A percentile compares a stretch with the other conserved stretches of the same genome.
These are phyloP conservation scores for Caenorhabditis latens DNA, from an alignment of 1,140 invertebrate species.

Conservation along the genomic window DNA sequence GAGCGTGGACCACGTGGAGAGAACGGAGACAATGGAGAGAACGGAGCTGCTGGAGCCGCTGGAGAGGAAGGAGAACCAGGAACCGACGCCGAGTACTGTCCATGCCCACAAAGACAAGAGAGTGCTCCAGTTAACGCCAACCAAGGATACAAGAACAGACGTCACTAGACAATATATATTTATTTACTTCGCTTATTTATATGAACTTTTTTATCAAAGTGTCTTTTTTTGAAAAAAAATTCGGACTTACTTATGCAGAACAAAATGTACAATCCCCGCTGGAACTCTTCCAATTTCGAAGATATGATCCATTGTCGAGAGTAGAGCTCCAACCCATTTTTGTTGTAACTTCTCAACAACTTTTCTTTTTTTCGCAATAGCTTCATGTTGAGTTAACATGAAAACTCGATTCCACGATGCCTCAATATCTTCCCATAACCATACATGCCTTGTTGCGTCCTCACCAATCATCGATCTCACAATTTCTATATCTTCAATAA, in stretches of 20 bases:
- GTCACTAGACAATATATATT: conserved; percentile 27
- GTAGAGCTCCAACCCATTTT: neutral
- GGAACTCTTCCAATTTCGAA: conserved; percentile 48
- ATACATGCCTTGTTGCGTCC: conserved; percentile 5
- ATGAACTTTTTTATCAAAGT: neutral
- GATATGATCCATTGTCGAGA: conserved; percentile 33
- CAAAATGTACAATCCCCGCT: neutral
- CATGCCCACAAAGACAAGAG: conserved; percentile 61
- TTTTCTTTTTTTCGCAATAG: conserved; percentile 12
- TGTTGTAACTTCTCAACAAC: conserved; percentile 6
- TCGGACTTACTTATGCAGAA: conserved; percentile 29
- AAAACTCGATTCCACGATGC: conserved; percentile 38
- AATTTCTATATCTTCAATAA: conserved; percentile 31
- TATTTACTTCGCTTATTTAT: conserved; percentile 23
- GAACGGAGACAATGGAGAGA: conserved; percentile 58
- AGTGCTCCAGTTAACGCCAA: conserved; percentile 45
- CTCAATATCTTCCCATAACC: conserved; percentile 47
- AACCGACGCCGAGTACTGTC: conserved; percentile 69
- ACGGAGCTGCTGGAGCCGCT: conserved; percentile 43
- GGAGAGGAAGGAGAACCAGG: conserved; percentile 63
- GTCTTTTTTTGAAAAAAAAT: neutral
- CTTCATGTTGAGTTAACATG: neutral
- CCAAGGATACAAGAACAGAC: conserved; percentile 55
- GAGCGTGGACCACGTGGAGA: conserved; percentile 59
- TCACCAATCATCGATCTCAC: conserved; percentile 27